Percentiles rank a stretch among this genome's conserved stretches.
Evolutionary conservation across 2,888 invertebrate genomes (phyloP).

Genomic region (Acronicta leporina): DNA sequence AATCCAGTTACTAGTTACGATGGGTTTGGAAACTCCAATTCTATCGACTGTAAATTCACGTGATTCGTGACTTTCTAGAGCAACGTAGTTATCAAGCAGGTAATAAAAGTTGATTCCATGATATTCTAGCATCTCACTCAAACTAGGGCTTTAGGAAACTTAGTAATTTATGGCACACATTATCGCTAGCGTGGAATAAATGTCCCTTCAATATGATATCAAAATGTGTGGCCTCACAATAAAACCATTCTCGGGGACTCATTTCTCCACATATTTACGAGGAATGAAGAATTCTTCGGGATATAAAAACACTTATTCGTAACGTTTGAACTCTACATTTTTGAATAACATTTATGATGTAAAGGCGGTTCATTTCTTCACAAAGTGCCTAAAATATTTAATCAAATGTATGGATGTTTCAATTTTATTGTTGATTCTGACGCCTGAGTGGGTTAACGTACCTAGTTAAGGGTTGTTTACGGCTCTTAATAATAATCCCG

Average conservation of each 20-base stretch:
- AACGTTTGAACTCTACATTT: conserved; percentile 2
- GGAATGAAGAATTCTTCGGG: too few species aligned
- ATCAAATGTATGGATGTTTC: conserved; percentile 1
- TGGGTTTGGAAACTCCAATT: conserved; percentile 5
- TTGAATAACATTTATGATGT: not conserved
- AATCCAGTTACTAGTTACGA: conserved; percentile 24
- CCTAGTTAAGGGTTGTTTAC: not conserved
- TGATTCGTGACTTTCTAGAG: conserved; percentile 1
- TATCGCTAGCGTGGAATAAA: not conserved
- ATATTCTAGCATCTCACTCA: conserved; percentile 1
- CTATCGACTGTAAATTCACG: conserved; percentile 14
- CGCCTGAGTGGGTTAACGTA: not conserved
- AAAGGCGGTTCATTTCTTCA: not conserved
- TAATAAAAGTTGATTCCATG: conserved; percentile 16
- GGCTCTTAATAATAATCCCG: not conserved
- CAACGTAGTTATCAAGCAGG: conserved; percentile 33
- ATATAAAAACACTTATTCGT: not conserved
- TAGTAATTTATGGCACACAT: conserved; percentile 6
- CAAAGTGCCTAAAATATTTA: not conserved
- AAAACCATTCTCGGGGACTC: not conserved
- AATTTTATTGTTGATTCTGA: conserved; percentile 1
- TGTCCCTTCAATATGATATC: not conserved
- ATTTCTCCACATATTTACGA: too few species aligned
- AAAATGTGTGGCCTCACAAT: conserved; percentile 16
- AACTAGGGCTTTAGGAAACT: not conserved